Percentiles rank a stretch among this genome's conserved stretches.
phyloP scores from a whole-genome alignment of 2,113 vertebrate species.

The Oenanthe melanoleuca region DNA sequence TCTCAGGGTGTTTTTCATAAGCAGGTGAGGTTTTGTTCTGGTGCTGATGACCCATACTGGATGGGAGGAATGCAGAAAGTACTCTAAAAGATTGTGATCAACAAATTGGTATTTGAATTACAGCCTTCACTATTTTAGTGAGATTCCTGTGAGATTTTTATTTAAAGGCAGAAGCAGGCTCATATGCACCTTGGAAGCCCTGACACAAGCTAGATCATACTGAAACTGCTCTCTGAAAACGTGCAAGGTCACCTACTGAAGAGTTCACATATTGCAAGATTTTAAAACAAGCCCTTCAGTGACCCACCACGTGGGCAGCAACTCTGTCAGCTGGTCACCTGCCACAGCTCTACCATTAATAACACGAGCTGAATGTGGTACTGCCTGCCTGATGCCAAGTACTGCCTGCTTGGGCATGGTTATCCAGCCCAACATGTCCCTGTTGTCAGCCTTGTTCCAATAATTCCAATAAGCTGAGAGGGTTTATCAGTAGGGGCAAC shows the following conservation, averaged over 20 bases:
- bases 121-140: background rate
- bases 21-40: fast-evolving
- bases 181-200: background rate
- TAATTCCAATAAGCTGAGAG: background rate
- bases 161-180: background rate
- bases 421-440: background rate
- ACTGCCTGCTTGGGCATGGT: background rate
- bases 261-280: fast-evolving
- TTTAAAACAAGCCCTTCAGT: background rate
- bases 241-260: background rate
- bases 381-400: background rate
- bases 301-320: fast-evolving
- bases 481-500: background rate
- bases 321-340: fast-evolving
- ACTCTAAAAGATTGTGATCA: background rate
- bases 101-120: background rate
- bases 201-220: fast-evolving
- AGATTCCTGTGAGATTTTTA: background rate
- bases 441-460: background rate
- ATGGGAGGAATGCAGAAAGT: background rate
- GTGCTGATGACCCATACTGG: background rate
- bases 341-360: fast-evolving
- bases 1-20: background rate
- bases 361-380: fast-evolving
- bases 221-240: background rate